Evolutionary conservation across 2,797 vertebrate species (phyloP), one percentile per base, ranked within the genome.

Genomic region (Gymnodraco acuticeps): DNA sequence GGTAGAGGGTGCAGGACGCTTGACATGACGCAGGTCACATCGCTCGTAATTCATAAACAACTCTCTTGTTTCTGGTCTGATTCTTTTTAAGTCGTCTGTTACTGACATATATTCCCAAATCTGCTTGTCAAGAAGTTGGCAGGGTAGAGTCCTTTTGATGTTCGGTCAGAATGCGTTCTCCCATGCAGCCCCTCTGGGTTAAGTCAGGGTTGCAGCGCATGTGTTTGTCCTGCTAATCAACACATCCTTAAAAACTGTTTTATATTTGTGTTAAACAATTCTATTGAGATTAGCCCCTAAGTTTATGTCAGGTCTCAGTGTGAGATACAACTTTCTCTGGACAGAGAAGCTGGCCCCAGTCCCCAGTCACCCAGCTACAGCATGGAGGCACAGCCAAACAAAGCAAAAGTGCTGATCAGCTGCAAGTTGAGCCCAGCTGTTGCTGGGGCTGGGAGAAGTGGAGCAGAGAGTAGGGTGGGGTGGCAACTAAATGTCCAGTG

Each of bases 381-480:
- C 72, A 77, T 75, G 75, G 50, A 46, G 47, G 13, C 68, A 52
- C 68, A 83, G 80, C 74, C 85, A 80, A 88, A 89, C 84, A 75
- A 81, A 88, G 70, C 74, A 78, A 88, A 92, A 88, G 66, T 89
- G 91, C 51, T 52, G 53, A 91, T 94, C 90, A 89, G 85, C 84
- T 92, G 91, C 91, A 93, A 91, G 91, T 87, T 89, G 91, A 95
- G 88, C 86, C 82, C 84, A 89, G 88, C 83, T 89, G 90, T 90
- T 90, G 90, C 87, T 47, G 68, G 81, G 72, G 43, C 77, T 42
- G 77, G 50, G 42, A 75, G 76, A 68, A 56, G 48, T 7, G 68
- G 64, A 81, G 79, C 41, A 78, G 72, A 69, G 56, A 82, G 69
- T 23, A 46, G 61, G 70, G 71, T 59, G 78, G 81, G 65, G 75